phyloP scores from a whole-genome alignment of 2,113 vertebrate species.

The Paramormyrops kingsleyae region DNA sequence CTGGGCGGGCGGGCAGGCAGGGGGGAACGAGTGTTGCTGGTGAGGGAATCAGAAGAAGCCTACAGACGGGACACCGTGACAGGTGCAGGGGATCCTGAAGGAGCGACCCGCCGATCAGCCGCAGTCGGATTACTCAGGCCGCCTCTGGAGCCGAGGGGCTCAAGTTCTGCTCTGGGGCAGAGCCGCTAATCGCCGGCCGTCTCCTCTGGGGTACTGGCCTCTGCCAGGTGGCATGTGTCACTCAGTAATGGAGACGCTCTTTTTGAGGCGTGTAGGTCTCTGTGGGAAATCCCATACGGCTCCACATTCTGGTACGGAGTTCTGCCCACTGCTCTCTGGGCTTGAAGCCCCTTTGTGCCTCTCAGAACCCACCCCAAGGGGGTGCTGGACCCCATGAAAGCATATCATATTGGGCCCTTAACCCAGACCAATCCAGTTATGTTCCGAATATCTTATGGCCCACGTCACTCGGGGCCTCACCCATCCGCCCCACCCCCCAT shows the following conservation, averaged over 20 bases:
- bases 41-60: not conserved
- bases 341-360: not conserved
- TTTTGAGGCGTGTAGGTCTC: not conserved
- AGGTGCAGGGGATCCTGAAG: constrained; percentile 1
- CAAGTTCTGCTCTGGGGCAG: constrained; percentile 20
- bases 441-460: no score
- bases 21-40: not conserved
- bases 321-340: not conserved
- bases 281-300: not conserved
- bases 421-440: not conserved
- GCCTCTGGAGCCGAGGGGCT: constrained; percentile 11
- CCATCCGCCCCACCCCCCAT: not conserved
- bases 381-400: not conserved
- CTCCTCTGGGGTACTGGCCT: not conserved
- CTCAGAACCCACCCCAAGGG: not conserved
- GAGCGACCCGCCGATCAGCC: constrained; percentile 26
- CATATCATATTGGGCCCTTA: not conserved
- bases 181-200: not conserved
- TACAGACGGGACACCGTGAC: not conserved
- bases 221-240: not conserved
- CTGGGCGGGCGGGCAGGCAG: not conserved
- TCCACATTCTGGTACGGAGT: not conserved
- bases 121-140: constrained; percentile 39
- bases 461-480: no score
- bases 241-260: not conserved